Conservation (phyloP, 2,888 invertebrate genomes). For the Amitus sp. region DNA sequence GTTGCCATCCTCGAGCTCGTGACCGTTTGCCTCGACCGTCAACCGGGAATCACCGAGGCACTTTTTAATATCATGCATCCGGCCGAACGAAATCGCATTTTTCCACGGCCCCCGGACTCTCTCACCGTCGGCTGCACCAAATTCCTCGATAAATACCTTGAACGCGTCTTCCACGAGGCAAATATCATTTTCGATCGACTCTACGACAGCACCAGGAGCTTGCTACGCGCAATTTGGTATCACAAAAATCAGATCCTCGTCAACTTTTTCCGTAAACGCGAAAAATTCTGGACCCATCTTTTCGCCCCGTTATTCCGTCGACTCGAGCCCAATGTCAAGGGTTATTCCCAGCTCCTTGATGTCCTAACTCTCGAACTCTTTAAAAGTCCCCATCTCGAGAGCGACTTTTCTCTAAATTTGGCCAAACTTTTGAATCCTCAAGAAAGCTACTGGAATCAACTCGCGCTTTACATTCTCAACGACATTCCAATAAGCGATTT, state of each 20-base stretch:
- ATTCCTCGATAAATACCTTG: slow-evolving; percentile 58
- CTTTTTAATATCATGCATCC: slow-evolving; percentile 64
- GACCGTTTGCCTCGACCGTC: slow-evolving; percentile 64
- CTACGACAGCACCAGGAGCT: slow-evolving; percentile 61
- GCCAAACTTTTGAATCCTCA: slow-evolving; percentile 57
- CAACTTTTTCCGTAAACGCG: slow-evolving; percentile 60
- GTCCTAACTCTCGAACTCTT: slow-evolving; percentile 62
- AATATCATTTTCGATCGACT: slow-evolving; percentile 58
- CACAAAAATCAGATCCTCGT: slow-evolving; percentile 63
- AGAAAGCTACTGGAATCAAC: slow-evolving; percentile 50
- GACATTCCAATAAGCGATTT: slow-evolving; percentile 28
- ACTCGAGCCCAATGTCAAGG: slow-evolving; percentile 50
- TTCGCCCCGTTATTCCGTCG: slow-evolving; percentile 59
- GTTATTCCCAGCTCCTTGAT: slow-evolving; percentile 61
- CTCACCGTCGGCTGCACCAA: slow-evolving; percentile 61
- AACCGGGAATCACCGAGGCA: slow-evolving; percentile 65
- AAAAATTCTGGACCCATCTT: slow-evolving; percentile 62
- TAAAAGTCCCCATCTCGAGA: slow-evolving; percentile 55
- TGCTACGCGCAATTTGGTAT: slow-evolving; percentile 64
- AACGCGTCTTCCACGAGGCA: slow-evolving; percentile 56
- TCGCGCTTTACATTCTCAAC: slow-evolving; percentile 52
- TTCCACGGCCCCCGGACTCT: slow-evolving; percentile 60
- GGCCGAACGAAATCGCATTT: slow-evolving; percentile 60
- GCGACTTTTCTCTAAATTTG: slow-evolving; percentile 55
- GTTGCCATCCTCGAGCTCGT: slow-evolving; percentile 66